A percentile compares a stretch with the other conserved stretches of the same genome.
These are phyloP conservation scores for Chesias legatella DNA, from an alignment of 2,888 invertebrate species.

Conservation along the genomic window DNA sequence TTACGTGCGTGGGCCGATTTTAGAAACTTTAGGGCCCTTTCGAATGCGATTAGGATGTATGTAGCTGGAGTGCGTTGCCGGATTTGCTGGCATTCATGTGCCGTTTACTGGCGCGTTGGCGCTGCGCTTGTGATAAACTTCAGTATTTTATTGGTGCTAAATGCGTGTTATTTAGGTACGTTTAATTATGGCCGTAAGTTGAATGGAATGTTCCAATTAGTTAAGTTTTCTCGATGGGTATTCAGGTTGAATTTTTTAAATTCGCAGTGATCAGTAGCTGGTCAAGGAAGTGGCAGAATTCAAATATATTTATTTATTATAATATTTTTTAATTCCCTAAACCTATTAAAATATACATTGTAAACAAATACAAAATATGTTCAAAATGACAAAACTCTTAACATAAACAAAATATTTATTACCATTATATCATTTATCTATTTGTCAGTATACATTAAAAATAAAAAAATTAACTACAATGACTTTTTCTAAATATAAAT, in stretches of 20 bases:
- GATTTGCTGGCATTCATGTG: constrained; percentile 21
- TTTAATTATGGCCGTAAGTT: background rate
- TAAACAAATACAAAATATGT: no score
- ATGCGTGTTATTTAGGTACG: constrained; percentile 3
- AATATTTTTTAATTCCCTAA: no score
- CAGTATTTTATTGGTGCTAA: constrained; percentile 11
- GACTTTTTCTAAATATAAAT: no score
- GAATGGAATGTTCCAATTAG: constrained; percentile 7
- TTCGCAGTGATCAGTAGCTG: no score
- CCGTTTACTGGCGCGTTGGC: constrained; percentile 10
- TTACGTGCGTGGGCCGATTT: constrained; percentile 37
- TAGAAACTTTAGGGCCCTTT: constrained; percentile 41
- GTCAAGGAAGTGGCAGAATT: no score
- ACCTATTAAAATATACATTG: no score
- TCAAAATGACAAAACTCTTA: no score
- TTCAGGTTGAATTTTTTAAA: background rate
- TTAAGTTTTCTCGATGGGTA: constrained; percentile 1
- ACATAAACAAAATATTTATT: no score
- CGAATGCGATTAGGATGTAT: constrained; percentile 25
- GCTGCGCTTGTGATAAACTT: constrained; percentile 6
- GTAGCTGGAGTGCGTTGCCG: constrained; percentile 12
- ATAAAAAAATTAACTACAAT: no score
- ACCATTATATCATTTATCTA: no score
- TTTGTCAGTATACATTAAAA: no score
- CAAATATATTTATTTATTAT: no score